Conservation (phyloP, 92 coral and sea anemone genomes). For the Palythoa grandis region DNA sequence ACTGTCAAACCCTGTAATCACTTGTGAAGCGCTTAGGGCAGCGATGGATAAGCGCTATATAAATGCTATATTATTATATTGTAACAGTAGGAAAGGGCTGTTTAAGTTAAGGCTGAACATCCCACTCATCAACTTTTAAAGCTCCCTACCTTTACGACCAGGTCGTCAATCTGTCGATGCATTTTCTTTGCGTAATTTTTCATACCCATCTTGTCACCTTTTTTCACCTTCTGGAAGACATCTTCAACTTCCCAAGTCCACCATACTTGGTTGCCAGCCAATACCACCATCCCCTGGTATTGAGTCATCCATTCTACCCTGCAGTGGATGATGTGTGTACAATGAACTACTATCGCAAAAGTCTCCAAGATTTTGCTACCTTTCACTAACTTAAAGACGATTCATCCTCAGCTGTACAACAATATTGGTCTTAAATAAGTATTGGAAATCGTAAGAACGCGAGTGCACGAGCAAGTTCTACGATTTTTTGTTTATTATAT, state of each 20-base stretch:
- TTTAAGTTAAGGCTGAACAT: background rate
- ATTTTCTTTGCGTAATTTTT: conserved; percentile 95
- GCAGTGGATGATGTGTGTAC: background rate
- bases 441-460: no score
- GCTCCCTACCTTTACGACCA: conserved; percentile 79
- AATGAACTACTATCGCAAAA: background rate
- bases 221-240: conserved; percentile 94
- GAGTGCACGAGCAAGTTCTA: no score
- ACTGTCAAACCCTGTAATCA: no score
- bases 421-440: no score
- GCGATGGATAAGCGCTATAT: no score
- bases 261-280: conserved; percentile 99
- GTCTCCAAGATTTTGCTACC: no score
- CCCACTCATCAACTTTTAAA: background rate
- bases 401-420: no score
- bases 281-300: conserved; percentile 95
- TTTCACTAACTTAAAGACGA: no score
- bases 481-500: no score
- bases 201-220: conserved; percentile 99
- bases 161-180: conserved; percentile 94
- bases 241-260: conserved; percentile 99
- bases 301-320: conserved; percentile 94
- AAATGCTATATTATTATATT: no score
- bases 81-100: no score
- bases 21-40: no score